These are phyloP conservation scores for Fistularia tabacaria DNA, from an alignment of 2,797 vertebrate species.

Conservation along the genomic window DNA sequence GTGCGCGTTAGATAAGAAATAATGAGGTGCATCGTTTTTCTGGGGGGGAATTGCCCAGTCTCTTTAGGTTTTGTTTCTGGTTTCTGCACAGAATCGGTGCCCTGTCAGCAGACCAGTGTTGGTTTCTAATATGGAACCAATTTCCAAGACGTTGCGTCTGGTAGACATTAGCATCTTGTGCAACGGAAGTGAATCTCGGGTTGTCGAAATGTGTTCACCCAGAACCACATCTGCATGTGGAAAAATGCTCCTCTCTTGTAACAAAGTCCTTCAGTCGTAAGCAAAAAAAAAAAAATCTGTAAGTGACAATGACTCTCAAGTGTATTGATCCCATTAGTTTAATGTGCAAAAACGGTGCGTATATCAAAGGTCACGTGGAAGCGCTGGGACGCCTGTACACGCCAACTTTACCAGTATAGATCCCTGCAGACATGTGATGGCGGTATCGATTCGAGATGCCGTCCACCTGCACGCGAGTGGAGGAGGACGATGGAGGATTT, in stretches of 20 bases:
- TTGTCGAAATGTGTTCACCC: no score
- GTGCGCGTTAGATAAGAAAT: conserved; percentile 23
- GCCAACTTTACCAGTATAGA: conserved; percentile 9
- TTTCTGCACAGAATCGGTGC: no score
- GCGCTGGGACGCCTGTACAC: neutral
- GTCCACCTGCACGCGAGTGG: conserved; percentile 3
- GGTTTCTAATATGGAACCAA: no score
- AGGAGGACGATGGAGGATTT: no score
- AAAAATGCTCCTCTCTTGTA: no score
- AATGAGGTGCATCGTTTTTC: conserved; percentile 19
- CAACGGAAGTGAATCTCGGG: no score
- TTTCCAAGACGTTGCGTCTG: no score
- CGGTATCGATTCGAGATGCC: conserved; percentile 28
- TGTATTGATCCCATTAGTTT: conserved; percentile 1
- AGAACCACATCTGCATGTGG: no score
- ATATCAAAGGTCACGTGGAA: neutral
- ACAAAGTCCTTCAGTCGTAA: no score
- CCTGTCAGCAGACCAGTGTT: no score
- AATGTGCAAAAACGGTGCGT: neutral
- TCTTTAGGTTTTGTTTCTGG: no score
- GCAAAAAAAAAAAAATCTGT: conserved; percentile 8
- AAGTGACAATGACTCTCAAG: neutral
- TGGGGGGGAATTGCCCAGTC: neutral
- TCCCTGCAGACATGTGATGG: neutral
- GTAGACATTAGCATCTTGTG: no score